phyloP scores from a whole-genome alignment of 2,797 vertebrate species.

The Hemibagrus guttatus region DNA sequence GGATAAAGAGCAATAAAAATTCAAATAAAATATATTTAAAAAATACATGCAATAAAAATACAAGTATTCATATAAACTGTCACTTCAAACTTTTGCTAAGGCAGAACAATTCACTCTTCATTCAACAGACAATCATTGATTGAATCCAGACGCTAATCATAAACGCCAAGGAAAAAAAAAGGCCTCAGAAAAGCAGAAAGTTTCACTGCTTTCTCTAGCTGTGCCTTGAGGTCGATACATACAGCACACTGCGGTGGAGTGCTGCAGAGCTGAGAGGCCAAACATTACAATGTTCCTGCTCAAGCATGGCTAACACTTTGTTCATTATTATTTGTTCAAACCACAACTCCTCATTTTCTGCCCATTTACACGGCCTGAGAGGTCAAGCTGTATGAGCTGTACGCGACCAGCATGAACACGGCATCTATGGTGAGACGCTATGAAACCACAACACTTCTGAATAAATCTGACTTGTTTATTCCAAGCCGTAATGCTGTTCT shows the following conservation, averaged over 20 bases:
- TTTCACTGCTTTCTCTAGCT: constrained; percentile 12
- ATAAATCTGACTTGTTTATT: constrained; percentile 36
- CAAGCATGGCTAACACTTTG: constrained; percentile 59
- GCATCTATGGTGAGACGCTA: neutral
- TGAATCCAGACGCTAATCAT: constrained; percentile 28
- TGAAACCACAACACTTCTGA: neutral
- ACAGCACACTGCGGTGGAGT: constrained; percentile 60
- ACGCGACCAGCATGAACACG: neutral
- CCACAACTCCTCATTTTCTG: constrained; percentile 59
- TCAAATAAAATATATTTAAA: neutral
- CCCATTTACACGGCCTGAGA: constrained; percentile 36
- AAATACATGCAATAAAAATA: neutral
- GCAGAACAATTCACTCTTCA: constrained; percentile 1
- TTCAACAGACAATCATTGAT: neutral
- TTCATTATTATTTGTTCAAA: constrained; percentile 65
- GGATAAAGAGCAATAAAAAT: neutral
- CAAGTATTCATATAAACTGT: neutral
- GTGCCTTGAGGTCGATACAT: constrained; percentile 25
- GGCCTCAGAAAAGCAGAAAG: neutral
- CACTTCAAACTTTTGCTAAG: neutral
- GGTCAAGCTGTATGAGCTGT: neutral
- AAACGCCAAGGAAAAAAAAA: neutral
- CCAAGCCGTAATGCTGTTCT: neutral
- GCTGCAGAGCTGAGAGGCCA: constrained; percentile 57
- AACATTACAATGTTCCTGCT: constrained; percentile 59